phyloP scores from a whole-genome alignment of 2,797 vertebrate genomes.

The Periparus ater region DNA sequence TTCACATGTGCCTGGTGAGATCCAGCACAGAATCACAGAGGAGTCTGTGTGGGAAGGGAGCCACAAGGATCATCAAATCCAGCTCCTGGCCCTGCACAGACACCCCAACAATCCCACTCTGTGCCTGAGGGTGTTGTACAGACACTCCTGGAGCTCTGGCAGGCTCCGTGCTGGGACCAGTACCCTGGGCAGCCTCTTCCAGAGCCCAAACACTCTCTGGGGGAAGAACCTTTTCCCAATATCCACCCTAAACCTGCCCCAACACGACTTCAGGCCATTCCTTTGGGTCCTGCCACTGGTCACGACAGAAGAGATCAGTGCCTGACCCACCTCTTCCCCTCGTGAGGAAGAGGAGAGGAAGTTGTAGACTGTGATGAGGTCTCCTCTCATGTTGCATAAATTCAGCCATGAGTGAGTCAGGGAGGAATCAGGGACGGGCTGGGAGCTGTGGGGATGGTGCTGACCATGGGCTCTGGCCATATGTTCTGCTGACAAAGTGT shows the following conservation, averaged over 20 bases:
- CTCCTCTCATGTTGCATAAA: background rate
- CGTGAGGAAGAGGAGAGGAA: background rate
- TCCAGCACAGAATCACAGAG: background rate
- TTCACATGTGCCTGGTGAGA: background rate
- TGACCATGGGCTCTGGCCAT: background rate
- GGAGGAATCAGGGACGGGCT: background rate
- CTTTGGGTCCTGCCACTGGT: background rate
- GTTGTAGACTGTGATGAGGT: background rate
- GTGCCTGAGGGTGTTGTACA: background rate
- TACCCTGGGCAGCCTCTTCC: background rate
- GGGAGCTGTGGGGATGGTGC: background rate
- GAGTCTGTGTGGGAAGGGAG: background rate
- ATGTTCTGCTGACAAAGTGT: background rate
- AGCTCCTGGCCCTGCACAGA: background rate
- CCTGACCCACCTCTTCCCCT: background rate
- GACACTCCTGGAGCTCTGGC: background rate
- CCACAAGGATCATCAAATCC: background rate
- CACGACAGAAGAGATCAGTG: background rate
- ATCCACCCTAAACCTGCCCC: background rate
- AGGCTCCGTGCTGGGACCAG: background rate
- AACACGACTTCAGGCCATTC: background rate
- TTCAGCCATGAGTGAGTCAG: background rate
- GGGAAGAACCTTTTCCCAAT: background rate
- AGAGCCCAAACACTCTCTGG: background rate
- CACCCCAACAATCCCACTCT: background rate